phyloP scores from a whole-genome alignment of 2,888 invertebrate species.

The Pristionchus entomophagus region DNA sequence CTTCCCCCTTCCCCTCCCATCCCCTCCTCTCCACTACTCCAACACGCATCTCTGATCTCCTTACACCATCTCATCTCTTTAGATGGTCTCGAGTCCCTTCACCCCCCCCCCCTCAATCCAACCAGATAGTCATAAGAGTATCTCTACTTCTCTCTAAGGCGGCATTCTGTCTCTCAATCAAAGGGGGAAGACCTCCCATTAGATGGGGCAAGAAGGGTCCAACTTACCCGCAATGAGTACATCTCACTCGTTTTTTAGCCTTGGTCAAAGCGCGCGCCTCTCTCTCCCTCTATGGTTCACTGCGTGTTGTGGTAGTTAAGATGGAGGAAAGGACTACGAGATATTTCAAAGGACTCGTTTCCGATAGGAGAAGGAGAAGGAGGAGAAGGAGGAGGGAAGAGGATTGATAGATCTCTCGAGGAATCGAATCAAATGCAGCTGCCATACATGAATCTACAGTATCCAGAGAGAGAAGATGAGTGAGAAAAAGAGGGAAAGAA shows the following conservation, averaged over 20 bases:
- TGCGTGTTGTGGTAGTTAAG: slow-evolving; percentile 37
- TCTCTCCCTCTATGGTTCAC: background rate
- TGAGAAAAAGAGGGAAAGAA: background rate
- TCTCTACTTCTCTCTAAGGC: slow-evolving; percentile 26
- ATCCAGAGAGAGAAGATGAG: background rate
- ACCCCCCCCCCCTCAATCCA: background rate
- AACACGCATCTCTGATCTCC: slow-evolving; percentile 32
- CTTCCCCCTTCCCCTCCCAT: no score
- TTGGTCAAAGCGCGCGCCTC: slow-evolving; percentile 21
- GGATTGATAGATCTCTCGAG: slow-evolving; percentile 17
- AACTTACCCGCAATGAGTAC: slow-evolving; percentile 28
- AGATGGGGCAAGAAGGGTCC: background rate
- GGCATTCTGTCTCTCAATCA: slow-evolving; percentile 32
- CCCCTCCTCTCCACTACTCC: background rate
- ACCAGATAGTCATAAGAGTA: slow-evolving; percentile 15
- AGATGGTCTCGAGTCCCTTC: background rate
- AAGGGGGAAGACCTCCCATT: slow-evolving; percentile 44
- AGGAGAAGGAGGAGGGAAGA: no score
- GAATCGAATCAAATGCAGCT: slow-evolving; percentile 42
- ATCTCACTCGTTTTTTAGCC: slow-evolving; percentile 19
- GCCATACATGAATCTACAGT: slow-evolving; percentile 22
- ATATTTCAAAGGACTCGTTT: slow-evolving; percentile 30
- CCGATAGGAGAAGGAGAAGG: no score
- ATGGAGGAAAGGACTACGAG: slow-evolving; percentile 28
- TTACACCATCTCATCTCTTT: background rate